These are phyloP conservation scores for Cancer borealis DNA, from an alignment of 2,888 invertebrate genomes.

Conservation along the genomic window DNA sequence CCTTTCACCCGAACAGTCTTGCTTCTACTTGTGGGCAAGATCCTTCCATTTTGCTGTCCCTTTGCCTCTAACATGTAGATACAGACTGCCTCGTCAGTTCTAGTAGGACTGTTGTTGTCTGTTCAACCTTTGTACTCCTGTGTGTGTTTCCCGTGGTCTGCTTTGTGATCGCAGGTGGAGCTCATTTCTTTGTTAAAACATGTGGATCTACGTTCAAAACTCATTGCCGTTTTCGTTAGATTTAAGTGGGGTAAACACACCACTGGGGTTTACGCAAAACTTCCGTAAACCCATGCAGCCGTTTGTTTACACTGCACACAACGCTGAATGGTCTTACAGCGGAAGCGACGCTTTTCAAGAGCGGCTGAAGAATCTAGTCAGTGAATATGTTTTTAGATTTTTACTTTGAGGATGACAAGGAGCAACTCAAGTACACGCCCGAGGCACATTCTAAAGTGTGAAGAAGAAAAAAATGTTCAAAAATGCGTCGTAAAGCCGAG, in stretches of 20 bases:
- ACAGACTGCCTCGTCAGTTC: no score
- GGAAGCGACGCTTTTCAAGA: constrained; percentile 10
- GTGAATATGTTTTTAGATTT: background rate
- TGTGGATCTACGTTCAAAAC: background rate
- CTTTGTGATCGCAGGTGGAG: no score
- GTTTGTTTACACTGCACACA: background rate
- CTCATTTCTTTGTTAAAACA: background rate
- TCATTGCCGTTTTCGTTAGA: background rate
- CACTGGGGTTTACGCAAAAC: background rate
- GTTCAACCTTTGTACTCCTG: no score
- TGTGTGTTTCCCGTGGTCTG: no score
- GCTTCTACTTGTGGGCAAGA: background rate
- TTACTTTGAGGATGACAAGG: background rate
- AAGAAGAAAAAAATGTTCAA: background rate
- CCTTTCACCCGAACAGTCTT: background rate
- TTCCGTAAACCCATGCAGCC: background rate
- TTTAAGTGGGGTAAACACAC: background rate
- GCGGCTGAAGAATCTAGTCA: background rate
- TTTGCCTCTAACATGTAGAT: no score
- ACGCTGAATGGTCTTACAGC: background rate
- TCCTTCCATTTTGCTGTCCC: no score
- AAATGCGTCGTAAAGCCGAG: background rate
- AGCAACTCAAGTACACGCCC: background rate
- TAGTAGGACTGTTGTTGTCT: no score
- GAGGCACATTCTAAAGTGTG: background rate